A percentile compares a stretch with the other conserved stretches of the same genome.
Evolutionary conservation across 2,113 vertebrate species (phyloP).

Genomic region (Scatophagus argus): DNA sequence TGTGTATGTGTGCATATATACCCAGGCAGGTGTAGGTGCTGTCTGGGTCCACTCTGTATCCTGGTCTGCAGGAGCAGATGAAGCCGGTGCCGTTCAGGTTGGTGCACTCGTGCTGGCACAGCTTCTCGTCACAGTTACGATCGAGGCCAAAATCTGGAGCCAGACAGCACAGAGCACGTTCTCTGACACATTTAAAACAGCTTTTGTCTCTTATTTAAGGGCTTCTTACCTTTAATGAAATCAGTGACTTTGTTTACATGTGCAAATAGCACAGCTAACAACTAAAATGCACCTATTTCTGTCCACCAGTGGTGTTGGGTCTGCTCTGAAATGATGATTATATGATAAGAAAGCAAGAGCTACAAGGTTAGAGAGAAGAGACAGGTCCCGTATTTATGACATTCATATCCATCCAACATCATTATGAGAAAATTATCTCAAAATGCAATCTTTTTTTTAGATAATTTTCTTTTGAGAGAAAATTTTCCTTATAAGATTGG

Average conservation of each 20-base stretch:
- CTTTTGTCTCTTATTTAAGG: neutral
- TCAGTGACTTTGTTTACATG: neutral
- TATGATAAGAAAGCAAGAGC: neutral
- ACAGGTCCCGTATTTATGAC: neutral
- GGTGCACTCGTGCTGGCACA: constrained; percentile 92
- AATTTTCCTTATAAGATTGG: neutral
- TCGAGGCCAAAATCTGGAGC: constrained; percentile 85
- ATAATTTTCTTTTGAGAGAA: neutral
- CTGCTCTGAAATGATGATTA: neutral
- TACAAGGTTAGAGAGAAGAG: neutral
- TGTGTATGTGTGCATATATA: constrained; percentile 37
- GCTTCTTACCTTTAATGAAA: neutral
- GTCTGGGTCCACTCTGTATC: constrained; percentile 85
- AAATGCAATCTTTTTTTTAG: neutral
- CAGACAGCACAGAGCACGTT: constrained; percentile 13
- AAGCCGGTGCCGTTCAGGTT: constrained; percentile 90
- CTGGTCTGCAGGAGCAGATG: constrained; percentile 90
- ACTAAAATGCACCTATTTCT: neutral
- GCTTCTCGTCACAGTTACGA: constrained; percentile 90
- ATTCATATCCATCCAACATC: neutral
- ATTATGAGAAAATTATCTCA: neutral
- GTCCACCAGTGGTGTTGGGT: neutral
- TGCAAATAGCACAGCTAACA: neutral
- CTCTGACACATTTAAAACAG: constrained; percentile 2
- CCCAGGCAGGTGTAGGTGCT: constrained; percentile 87